A percentile compares a stretch with the other conserved stretches of the same genome.
Evolutionary conservation across 2,113 vertebrate genomes (phyloP).

Genomic region (Cyanoramphus novaezelandiae): DNA sequence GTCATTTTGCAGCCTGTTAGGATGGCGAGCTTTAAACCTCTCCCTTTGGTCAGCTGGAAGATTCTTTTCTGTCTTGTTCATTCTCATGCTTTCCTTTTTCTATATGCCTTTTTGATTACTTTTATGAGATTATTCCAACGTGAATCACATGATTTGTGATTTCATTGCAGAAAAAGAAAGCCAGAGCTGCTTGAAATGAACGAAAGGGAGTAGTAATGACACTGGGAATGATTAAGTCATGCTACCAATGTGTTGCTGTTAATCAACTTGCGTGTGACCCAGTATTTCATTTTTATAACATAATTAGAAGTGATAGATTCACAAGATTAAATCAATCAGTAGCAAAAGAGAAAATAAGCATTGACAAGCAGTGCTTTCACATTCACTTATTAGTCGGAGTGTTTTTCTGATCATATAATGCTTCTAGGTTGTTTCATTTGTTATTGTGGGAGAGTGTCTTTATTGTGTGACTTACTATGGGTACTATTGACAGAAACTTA

Average conservation of each 20-base stretch:
- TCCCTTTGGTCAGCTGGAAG: neutral
- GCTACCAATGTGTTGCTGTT: neutral
- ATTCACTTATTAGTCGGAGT: neutral
- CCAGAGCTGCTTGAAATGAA: neutral
- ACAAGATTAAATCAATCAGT: neutral
- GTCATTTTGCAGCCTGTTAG: neutral
- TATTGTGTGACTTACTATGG: neutral
- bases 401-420: neutral
- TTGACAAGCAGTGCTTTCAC: neutral
- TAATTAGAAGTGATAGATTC: neutral
- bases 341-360: neutral
- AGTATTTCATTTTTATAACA: neutral
- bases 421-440: neutral
- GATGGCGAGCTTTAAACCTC: neutral
- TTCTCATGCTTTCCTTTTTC: neutral
- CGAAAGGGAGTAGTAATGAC: neutral
- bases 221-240: neutral
- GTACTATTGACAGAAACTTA: neutral
- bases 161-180: neutral
- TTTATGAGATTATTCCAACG: neutral
- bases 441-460: neutral
- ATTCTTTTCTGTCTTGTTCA: neutral
- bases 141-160: neutral
- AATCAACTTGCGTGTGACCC: neutral
- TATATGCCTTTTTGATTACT: neutral